Conservation (phyloP, 2,113 vertebrate species). For the Rhinoptilus africanus region DNA sequence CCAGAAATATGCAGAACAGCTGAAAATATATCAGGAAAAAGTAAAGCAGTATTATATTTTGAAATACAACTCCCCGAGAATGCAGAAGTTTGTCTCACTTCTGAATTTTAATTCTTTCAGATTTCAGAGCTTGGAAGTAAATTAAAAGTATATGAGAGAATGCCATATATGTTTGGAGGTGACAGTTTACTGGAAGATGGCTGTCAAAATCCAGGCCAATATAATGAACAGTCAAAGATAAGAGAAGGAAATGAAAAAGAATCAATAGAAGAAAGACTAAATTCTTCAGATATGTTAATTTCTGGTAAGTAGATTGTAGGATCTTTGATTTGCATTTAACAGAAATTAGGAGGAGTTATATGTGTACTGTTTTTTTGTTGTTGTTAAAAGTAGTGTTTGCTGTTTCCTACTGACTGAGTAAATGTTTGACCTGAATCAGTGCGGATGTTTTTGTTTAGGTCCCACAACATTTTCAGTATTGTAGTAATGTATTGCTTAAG, state of each 20-base stretch:
- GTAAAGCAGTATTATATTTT: conserved; percentile 66
- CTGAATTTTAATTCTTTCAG: conserved; percentile 63
- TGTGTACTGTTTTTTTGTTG: background rate
- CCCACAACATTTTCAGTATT: background rate
- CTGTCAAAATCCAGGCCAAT: background rate
- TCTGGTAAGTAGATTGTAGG: background rate
- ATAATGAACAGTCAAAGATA: background rate
- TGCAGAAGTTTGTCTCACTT: background rate
- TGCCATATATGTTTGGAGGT: conserved; percentile 23
- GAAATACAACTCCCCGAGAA: background rate
- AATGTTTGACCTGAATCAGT: background rate
- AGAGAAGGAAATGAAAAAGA: conserved; percentile 40
- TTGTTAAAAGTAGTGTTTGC: background rate
- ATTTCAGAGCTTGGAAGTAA: conserved; percentile 78
- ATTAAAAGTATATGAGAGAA: conserved; percentile 53
- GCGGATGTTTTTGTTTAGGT: background rate
- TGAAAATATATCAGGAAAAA: conserved; percentile 79
- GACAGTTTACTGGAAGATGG: background rate
- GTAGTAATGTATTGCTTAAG: background rate
- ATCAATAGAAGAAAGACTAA: conserved; percentile 54
- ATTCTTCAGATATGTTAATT: conserved; percentile 65
- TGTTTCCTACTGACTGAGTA: background rate
- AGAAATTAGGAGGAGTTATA: background rate
- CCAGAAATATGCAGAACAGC: conserved; percentile 77
- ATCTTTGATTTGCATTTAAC: background rate